Evolutionary conservation across 2,113 vertebrate genomes (phyloP).

Genomic region (Plotosus lineatus): DNA sequence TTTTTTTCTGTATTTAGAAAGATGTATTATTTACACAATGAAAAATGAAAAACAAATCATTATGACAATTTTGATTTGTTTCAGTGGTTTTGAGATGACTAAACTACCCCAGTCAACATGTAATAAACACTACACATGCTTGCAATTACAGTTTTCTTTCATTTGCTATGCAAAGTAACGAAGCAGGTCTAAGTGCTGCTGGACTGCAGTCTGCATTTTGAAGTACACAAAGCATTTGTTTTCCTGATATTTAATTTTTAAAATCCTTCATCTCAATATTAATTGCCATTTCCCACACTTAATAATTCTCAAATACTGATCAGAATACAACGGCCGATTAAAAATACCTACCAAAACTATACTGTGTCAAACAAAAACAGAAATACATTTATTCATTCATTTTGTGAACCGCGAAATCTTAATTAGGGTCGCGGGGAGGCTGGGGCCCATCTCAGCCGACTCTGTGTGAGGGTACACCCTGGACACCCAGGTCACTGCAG

Average conservation of each 20-base stretch:
- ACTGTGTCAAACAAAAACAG: too few relatives aligned
- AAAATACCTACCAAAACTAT: too few relatives aligned
- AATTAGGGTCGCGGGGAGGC: too few relatives aligned
- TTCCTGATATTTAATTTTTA: not conserved
- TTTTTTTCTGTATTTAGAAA: conserved; percentile 18
- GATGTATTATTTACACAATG: conserved; percentile 20
- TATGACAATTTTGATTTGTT: not conserved
- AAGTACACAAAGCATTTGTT: not conserved
- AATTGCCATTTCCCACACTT: not conserved
- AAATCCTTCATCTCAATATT: not conserved
- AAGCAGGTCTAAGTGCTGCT: too few relatives aligned
- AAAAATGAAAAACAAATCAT: not conserved
- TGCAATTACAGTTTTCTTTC: not conserved
- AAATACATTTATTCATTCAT: too few relatives aligned
- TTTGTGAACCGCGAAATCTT: too few relatives aligned
- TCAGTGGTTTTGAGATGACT: not conserved
- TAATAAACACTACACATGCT: conserved; percentile 6
- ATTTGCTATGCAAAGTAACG: not conserved
- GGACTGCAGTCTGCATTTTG: not conserved
- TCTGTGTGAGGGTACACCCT: too few relatives aligned
- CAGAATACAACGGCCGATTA: not conserved
- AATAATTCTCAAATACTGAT: not conserved
- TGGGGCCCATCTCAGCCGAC: too few relatives aligned
- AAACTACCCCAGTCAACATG: conserved; percentile 11
- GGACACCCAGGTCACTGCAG: too few relatives aligned